Base-by-base conservation (phyloP, 2,888 invertebrate genomes). In the Anodontia alba region DNA sequence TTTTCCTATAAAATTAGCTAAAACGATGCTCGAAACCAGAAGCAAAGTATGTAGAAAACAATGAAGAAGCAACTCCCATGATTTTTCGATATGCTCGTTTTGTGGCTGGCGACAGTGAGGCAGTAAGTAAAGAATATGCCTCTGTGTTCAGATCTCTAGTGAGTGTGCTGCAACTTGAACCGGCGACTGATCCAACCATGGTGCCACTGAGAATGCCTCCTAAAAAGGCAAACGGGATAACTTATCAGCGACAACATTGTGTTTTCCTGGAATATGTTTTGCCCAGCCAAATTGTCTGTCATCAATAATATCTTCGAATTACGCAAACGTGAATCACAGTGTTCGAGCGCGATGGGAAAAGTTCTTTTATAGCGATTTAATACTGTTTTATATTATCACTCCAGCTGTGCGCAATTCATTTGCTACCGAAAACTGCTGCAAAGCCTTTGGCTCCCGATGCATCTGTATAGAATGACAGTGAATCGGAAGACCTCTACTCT, bases 261-360 rank as follows among this genome's bases (percentile, higher is more conserved):
- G 1, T 49, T 76, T 69, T 33, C 76, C 76, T 20, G 49, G 31
- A 31, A 76, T 69, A 31, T 76, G 69, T 54, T 69, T 51, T 7
- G 69, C 49, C 86, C 82, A 31, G 86, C 87, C 20, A 62, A 81
- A 67, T 77, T 77, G 42, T 78, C 77, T 26, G 72, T 51, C 20
- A 78, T 51, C 42, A 76, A 69, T 17, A 78, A 33, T 17, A 73
- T 62, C 20, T 51, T 72, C 43, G 38, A 1, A 3, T 72, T 67
- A 17, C 10, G 31, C 1, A 78, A 26, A 23, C 26, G 20, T 33
- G 42, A 0, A 3, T 54, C 77, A 72, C 67, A 78, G 5, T 66
- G 31, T 51, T 78, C 72, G 8, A 78, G 15, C 1, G 62, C n/a
- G 17, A 78, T 1, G 77, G 77, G 43, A 78, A 78, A 12, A 78